Conservation (phyloP, 1,140 invertebrate species). For the Drosophila carrolli region DNA sequence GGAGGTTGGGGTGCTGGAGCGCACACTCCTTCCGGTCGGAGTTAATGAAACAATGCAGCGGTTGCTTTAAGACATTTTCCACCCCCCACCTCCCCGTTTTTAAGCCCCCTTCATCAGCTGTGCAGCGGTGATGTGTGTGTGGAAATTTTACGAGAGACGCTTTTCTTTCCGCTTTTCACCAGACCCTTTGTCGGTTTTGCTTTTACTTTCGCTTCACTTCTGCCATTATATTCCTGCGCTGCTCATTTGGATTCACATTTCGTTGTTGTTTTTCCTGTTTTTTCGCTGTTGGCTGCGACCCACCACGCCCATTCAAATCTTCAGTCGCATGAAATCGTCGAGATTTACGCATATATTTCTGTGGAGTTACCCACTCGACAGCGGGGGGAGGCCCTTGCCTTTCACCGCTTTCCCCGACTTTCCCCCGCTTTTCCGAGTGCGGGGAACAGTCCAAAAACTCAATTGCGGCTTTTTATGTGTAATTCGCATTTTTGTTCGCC, state of each 20-base stretch:
- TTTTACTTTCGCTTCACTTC: slow-evolving; percentile 41
- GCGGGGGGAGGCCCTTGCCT: no score
- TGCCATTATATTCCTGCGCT: slow-evolving; percentile 30
- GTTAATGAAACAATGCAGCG: slow-evolving; percentile 78
- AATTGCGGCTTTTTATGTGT: slow-evolving; percentile 82
- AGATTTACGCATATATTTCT: slow-evolving; percentile 77
- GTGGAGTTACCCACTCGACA: slow-evolving; percentile 27
- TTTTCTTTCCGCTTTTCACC: slow-evolving; percentile 52
- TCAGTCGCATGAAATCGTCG: slow-evolving; percentile 64
- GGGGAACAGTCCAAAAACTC: slow-evolving; percentile 66
- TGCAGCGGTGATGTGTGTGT: slow-evolving; percentile 20
- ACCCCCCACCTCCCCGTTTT: not conserved
- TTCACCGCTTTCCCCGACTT: not conserved
- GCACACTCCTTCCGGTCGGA: slow-evolving; percentile 44
- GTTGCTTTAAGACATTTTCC: slow-evolving; percentile 43
- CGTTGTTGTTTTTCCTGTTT: slow-evolving; percentile 16
- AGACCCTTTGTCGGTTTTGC: slow-evolving; percentile 33
- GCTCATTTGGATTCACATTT: slow-evolving; percentile 65
- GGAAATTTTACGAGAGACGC: slow-evolving; percentile 61
- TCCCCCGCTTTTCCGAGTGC: not conserved
- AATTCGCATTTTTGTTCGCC: slow-evolving; percentile 66
- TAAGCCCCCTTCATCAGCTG: not conserved
- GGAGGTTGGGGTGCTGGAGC: slow-evolving; percentile 18
- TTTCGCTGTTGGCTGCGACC: slow-evolving; percentile 7
- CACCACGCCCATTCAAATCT: slow-evolving; percentile 45